A percentile compares a stretch with the other conserved stretches of the same genome.
Evolutionary conservation across 2,888 invertebrate species (phyloP).

Genomic region (Drosophila anceps): DNA sequence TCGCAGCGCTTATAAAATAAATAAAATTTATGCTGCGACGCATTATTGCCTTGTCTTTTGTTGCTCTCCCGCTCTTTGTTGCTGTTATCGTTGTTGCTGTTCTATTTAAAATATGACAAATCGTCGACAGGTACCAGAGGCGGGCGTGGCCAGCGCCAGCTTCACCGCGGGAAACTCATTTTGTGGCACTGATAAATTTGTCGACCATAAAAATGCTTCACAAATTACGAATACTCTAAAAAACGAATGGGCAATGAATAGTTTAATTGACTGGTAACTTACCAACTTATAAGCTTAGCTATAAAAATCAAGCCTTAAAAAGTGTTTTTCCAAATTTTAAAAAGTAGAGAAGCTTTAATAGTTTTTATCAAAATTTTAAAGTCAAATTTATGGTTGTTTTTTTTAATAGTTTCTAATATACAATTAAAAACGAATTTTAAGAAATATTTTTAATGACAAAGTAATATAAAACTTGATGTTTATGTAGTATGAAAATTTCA

Average conservation of each 20-base stretch:
- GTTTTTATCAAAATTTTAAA: too few species aligned
- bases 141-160: conserved; percentile 27
- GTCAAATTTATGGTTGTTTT: too few species aligned
- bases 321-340: too few species aligned
- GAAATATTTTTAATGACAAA: too few species aligned
- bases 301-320: background rate
- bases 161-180: conserved; percentile 62
- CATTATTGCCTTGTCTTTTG: conserved; percentile 79
- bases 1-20: conserved; percentile 80
- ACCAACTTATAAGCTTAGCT: background rate
- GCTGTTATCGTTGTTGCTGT: conserved; percentile 47
- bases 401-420: too few species aligned
- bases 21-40: conserved; percentile 80
- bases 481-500: too few species aligned
- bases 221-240: conserved; percentile 59
- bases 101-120: conserved; percentile 79
- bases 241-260: background rate
- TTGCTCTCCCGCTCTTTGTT: conserved; percentile 40
- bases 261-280: conserved; percentile 1
- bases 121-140: conserved; percentile 64
- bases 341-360: too few species aligned
- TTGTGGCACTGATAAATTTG: conserved; percentile 82
- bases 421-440: too few species aligned
- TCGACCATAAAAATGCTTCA: conserved; percentile 65
- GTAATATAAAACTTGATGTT: too few species aligned